Conservation (phyloP, 2,113 vertebrate genomes). For the Oriolus oriolus region DNA sequence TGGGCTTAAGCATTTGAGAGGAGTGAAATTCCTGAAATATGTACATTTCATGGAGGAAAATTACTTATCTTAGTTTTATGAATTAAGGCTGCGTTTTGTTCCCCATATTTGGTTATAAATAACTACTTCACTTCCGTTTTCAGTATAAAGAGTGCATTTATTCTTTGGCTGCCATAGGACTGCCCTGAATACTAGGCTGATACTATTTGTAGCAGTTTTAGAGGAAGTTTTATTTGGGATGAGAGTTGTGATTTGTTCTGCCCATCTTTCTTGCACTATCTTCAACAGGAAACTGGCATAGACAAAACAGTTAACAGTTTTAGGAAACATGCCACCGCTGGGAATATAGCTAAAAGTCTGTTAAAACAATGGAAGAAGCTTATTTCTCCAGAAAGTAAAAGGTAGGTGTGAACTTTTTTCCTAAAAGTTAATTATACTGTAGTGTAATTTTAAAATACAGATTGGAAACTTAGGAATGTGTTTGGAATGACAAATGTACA, state of each 20-base stretch:
- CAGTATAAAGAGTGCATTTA: neutral
- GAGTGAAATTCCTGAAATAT: neutral
- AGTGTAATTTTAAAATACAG: neutral
- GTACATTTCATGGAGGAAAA: neutral
- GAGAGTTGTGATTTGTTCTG: neutral
- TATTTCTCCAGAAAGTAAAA: conserved; percentile 63
- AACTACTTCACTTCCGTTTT: neutral
- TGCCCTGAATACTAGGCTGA: neutral
- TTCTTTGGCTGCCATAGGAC: neutral
- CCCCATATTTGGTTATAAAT: neutral
- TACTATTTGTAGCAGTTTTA: neutral
- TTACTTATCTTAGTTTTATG: neutral
- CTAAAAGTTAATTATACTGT: neutral
- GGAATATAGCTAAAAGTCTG: conserved; percentile 76
- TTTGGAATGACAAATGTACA: neutral
- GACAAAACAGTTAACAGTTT: conserved; percentile 80
- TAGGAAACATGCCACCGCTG: conserved; percentile 74
- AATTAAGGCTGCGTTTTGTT: neutral
- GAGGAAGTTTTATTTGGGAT: neutral
- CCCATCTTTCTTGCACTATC: neutral
- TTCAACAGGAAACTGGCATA: conserved; percentile 80
- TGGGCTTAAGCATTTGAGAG: neutral
- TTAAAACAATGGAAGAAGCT: conserved; percentile 79
- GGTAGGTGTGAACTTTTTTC: neutral
- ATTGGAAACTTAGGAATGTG: neutral